A percentile compares a stretch with the other conserved stretches of the same genome.
phyloP scores from a whole-genome alignment of 2,113 vertebrate genomes.

The Phaethon lepturus region DNA sequence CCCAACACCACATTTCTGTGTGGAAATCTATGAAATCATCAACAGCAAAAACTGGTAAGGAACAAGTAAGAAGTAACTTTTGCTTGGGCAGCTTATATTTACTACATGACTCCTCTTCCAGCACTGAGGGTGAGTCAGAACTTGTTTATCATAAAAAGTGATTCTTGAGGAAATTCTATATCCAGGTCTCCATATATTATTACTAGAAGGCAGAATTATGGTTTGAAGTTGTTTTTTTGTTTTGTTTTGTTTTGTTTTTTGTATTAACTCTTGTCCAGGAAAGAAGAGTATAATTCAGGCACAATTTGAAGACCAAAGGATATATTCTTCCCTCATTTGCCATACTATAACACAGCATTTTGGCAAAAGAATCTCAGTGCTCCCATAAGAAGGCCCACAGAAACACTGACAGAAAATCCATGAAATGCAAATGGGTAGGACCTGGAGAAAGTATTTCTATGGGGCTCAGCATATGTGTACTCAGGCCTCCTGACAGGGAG shows the following conservation, averaged over 20 bases:
- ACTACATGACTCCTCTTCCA: not conserved
- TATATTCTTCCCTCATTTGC: not conserved
- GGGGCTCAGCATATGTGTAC: not conserved
- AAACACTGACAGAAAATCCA: not conserved
- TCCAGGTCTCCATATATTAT: not conserved
- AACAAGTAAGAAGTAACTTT: not conserved
- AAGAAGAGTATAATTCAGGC: not conserved
- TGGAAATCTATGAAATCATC: not conserved
- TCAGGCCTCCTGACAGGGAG: not conserved
- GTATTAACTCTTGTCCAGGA: not conserved
- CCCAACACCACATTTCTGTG: not conserved
- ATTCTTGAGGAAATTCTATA: not conserved
- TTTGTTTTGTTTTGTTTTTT: not conserved
- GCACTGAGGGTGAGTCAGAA: fast-evolving
- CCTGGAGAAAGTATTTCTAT: not conserved
- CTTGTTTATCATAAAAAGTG: not conserved
- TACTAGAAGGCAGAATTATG: not conserved
- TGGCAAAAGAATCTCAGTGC: not conserved
- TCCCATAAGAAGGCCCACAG: not conserved
- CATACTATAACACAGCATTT: fast-evolving
- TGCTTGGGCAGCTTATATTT: not conserved
- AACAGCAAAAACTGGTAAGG: fast-evolving
- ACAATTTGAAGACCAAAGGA: not conserved
- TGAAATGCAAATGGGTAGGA: not conserved
- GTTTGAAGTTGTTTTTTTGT: not conserved